These are phyloP conservation scores for Delichon dasypus DNA, from an alignment of 2,797 vertebrate species.

Conservation along the genomic window DNA sequence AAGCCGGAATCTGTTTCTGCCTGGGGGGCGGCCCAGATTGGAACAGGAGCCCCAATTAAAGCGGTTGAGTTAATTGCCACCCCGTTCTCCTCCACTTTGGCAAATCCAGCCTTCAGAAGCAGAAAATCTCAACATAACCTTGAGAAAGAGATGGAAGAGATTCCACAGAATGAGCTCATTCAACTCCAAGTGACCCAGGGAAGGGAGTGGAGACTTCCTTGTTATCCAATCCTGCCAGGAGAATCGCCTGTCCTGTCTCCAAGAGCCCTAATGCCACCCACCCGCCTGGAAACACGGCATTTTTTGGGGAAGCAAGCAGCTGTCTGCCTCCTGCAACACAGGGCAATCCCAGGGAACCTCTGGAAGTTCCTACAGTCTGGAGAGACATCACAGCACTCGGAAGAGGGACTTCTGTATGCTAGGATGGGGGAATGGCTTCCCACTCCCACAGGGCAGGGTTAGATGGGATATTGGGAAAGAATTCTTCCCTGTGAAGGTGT, in stretches of 20 bases:
- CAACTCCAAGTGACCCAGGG: not conserved
- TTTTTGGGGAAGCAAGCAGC: not conserved
- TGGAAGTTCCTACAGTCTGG: not conserved
- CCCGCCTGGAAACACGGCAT: not conserved
- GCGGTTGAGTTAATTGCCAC: not conserved
- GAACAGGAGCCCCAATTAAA: not conserved
- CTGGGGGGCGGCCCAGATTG: not conserved
- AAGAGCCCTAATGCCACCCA: not conserved
- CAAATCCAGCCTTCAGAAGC: not conserved
- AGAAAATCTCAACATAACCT: not conserved
- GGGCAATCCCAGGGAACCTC: not conserved
- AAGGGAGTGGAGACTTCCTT: not conserved
- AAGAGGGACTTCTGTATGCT: not conserved
- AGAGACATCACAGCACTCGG: accelerated
- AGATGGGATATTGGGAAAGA: not conserved
- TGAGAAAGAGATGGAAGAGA: not conserved
- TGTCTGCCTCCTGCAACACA: not conserved
- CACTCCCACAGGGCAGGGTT: not conserved
- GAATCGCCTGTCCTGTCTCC: not conserved
- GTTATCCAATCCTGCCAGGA: not conserved
- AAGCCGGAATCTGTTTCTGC: not conserved
- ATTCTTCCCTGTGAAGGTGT: not conserved
- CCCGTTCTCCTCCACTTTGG: not conserved
- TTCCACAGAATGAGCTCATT: not conserved
- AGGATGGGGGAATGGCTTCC: accelerated